Conservation (phyloP, 1,140 invertebrate genomes). For the Streblospio benedicti region DNA sequence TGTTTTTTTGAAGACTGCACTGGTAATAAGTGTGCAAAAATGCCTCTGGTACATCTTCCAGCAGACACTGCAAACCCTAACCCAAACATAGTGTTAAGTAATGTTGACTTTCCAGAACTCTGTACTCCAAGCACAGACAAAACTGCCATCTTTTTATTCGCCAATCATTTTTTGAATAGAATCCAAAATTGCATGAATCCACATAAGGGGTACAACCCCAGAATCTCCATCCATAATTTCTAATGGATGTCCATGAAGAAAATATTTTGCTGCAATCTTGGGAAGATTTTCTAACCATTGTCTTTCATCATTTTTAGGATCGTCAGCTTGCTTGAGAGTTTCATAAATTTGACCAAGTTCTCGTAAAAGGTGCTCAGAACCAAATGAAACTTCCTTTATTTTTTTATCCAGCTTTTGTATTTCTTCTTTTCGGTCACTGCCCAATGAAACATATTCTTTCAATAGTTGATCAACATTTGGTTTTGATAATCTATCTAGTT, state of each 20-base stretch:
- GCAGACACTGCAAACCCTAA: background rate
- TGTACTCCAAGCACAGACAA: background rate
- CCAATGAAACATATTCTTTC: too few species aligned
- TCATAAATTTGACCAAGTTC: background rate
- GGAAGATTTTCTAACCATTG: background rate
- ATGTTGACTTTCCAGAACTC: background rate
- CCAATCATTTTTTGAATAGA: background rate
- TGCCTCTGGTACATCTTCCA: background rate
- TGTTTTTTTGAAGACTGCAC: background rate
- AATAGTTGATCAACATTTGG: too few species aligned
- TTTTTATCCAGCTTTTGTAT: background rate
- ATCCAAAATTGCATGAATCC: background rate
- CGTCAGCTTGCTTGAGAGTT: background rate
- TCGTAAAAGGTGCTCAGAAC: background rate
- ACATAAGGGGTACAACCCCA: background rate
- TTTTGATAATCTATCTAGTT: too few species aligned
- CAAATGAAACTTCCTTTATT: background rate
- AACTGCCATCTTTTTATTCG: background rate
- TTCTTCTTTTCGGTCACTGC: too few species aligned
- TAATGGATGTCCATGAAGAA: background rate
- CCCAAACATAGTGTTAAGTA: background rate
- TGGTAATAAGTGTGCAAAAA: background rate
- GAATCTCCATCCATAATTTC: background rate
- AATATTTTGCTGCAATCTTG: background rate
- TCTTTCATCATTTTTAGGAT: background rate